Conservation (phyloP, 2,888 invertebrate genomes). For the Aporophyla lueneburgensis region DNA sequence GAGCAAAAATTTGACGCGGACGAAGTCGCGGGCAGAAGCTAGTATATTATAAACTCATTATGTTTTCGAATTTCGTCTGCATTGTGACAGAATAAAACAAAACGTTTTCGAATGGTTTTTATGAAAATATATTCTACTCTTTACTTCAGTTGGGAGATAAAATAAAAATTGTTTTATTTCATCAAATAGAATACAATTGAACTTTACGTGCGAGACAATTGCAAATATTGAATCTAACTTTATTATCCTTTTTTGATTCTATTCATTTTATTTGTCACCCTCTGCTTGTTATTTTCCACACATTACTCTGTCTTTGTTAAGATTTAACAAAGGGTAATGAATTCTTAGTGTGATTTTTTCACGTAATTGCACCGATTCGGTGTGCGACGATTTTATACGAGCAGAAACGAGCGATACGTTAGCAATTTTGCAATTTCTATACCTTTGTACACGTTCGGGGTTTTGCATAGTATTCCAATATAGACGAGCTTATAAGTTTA, state of each 20-base stretch:
- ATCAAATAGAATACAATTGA: not conserved
- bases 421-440: constrained; percentile 19
- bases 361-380: constrained; percentile 16
- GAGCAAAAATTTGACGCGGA: too few relatives aligned
- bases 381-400: not conserved
- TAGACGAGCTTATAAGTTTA: too few relatives aligned
- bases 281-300: constrained; percentile 9
- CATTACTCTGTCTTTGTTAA: constrained; percentile 6
- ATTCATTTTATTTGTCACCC: constrained; percentile 25
- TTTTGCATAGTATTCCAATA: constrained; percentile 29
- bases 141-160: not conserved
- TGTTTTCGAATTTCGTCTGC: too few relatives aligned
- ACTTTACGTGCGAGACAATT: not conserved
- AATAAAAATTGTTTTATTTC: constrained; percentile 7
- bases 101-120: not conserved
- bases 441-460: not conserved
- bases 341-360: constrained; percentile 17
- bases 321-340: constrained; percentile 5
- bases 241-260: constrained; percentile 3
- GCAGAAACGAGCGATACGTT: constrained; percentile 1
- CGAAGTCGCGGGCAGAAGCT: too few relatives aligned
- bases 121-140: too few relatives aligned
- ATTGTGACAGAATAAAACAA: not conserved
- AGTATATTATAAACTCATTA: too few relatives aligned
- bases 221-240: not conserved